A percentile compares a stretch with the other conserved stretches of the same genome.
Conservation (phyloP, 1,140 invertebrate species). For the Plectrocnemia conspersa region DNA sequence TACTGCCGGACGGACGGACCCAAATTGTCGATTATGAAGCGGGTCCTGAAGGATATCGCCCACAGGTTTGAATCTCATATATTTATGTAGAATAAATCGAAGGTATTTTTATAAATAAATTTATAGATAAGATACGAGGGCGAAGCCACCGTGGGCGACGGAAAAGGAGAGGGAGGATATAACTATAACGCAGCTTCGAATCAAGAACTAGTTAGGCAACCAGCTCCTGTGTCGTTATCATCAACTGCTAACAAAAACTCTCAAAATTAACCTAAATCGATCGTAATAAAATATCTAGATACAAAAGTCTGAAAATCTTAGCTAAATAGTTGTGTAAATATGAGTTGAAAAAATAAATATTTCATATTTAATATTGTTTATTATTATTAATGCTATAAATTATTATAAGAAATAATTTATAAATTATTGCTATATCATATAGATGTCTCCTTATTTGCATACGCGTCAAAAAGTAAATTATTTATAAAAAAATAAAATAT, state of each 20-base stretch:
- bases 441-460: no score
- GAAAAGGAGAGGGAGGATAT: slow-evolving; percentile 51
- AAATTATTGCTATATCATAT: background rate
- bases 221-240: slow-evolving; percentile 37
- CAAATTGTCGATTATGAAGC: slow-evolving; percentile 63
- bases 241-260: no score
- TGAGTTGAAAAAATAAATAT: background rate
- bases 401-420: background rate
- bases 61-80: slow-evolving; percentile 47
- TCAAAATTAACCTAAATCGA: background rate
- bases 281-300: background rate
- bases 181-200: slow-evolving; percentile 52
- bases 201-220: slow-evolving; percentile 41
- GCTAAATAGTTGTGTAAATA: background rate
- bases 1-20: slow-evolving; percentile 61
- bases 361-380: background rate
- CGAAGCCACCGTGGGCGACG: slow-evolving; percentile 43
- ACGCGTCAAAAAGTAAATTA: no score
- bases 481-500: no score
- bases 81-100: no score
- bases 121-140: slow-evolving; percentile 59
- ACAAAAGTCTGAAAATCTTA: background rate
- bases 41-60: slow-evolving; percentile 61
- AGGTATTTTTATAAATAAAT: no score
- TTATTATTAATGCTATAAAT: background rate